phyloP scores from a whole-genome alignment of 2,797 vertebrate genomes.

The Syngnathus acus region DNA sequence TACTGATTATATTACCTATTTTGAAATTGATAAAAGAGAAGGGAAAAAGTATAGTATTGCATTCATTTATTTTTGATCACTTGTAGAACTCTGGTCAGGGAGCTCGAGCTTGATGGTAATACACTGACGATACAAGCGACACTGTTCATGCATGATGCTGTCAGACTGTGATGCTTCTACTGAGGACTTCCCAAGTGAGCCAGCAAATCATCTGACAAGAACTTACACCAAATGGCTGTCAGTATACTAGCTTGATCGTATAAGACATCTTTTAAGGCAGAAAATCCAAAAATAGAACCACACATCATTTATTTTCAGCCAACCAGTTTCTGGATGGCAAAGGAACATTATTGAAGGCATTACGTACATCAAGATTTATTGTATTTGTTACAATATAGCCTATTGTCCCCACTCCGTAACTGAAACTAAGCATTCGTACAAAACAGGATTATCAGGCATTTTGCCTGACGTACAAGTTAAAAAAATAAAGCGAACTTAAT shows the following conservation, averaged over 20 bases:
- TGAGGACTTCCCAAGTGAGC: constrained; percentile 25
- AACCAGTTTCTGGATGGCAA: constrained; percentile 8
- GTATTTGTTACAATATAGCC: constrained; percentile 4
- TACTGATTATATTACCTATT: background rate
- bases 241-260: constrained; percentile 27
- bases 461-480: constrained; percentile 5
- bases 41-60: constrained; percentile 30
- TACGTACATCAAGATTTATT: constrained; percentile 17
- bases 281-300: constrained; percentile 27
- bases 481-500: constrained; percentile 7
- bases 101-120: constrained; percentile 52
- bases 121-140: constrained; percentile 55
- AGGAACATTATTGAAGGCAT: constrained; percentile 39
- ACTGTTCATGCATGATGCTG: constrained; percentile 62
- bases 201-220: constrained; percentile 30
- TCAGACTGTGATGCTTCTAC: constrained; percentile 26
- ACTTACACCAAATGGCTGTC: constrained; percentile 43
- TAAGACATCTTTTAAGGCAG: constrained; percentile 65
- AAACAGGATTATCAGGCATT: constrained; percentile 17
- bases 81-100: constrained; percentile 47
- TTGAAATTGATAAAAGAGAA: background rate
- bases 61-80: constrained; percentile 63
- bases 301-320: background rate
- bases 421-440: constrained; percentile 6
- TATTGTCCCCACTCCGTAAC: background rate